A percentile compares a stretch with the other conserved stretches of the same genome.
Evolutionary conservation across 2,888 invertebrate genomes (phyloP).

Genomic region (Lycophotia porphyrea): DNA sequence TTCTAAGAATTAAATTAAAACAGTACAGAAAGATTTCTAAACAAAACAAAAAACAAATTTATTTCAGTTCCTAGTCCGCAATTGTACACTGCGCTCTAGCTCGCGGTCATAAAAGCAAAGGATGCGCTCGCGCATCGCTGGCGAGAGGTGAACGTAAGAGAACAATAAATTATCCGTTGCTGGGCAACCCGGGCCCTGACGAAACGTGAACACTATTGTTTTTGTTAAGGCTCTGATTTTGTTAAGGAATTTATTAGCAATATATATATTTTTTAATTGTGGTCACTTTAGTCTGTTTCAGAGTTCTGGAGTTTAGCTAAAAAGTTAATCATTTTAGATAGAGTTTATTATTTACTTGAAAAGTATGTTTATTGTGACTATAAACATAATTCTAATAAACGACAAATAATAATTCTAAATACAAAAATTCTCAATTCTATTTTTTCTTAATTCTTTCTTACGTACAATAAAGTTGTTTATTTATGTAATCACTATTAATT

Average conservation of each 20-base stretch:
- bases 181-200: conserved; percentile 57
- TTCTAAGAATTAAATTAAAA: background rate
- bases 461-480: background rate
- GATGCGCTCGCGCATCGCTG: conserved; percentile 65
- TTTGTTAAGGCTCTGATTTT: conserved; percentile 39
- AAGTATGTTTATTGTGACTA: background rate
- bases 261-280: conserved; percentile 21
- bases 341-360: background rate
- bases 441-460: too few relatives aligned
- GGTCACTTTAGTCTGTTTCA: conserved; percentile 9
- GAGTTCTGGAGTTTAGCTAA: background rate
- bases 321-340: background rate
- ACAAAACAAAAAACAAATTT: conserved; percentile 5
- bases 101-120: conserved; percentile 67
- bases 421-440: too few relatives aligned
- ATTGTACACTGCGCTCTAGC: conserved; percentile 57
- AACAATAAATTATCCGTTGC: conserved; percentile 71
- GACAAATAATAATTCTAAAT: too few relatives aligned
- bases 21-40: background rate
- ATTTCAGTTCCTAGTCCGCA: conserved; percentile 40
- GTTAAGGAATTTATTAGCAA: conserved; percentile 11
- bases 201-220: conserved; percentile 59
- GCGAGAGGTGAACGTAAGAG: conserved; percentile 68
- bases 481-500: background rate
- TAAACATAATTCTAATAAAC: background rate